Base-by-base conservation (phyloP, 1,140 invertebrate genomes). In the Drosophila prosaltans region DNA sequence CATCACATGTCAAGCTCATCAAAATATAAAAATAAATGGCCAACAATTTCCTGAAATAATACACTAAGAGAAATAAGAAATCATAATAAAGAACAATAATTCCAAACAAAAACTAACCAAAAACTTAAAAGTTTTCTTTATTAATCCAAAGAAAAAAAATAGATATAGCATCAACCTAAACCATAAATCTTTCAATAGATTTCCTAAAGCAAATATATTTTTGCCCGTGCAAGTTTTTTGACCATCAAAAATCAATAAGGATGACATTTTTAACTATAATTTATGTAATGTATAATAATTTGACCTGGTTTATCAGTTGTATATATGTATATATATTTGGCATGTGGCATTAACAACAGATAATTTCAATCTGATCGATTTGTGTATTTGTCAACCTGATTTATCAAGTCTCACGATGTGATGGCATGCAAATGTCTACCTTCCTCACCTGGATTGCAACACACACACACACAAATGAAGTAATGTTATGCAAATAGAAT, bases 401-500 rank as follows among this genome's bases (percentile, higher is more conserved):
- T 88, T 83, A 88, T 83, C 80, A 69, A 83, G 75, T 82, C 71
- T 86, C 70, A 78, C 74, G 82, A 65, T 74, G 83, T 89, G 83
- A 88, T 88, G 74, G 84, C 69, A 70, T 80, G 80, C 80, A 88
- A 89, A 80, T 80, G 70, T 65, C 57, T 72, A 67, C 68, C 70
- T 21, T 51, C 11, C 21, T 39, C 10, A 5, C 26, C 28, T 26
- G 21, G 2, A 26, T 51, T 26, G 45, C 45, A 51, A 39, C 32
- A 63, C 54, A 51, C 65, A 51, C 11, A 54, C 45, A 66, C 40
- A 73, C 58, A 78, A 43, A 60, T 39, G 36, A 36, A 30, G 77
- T 89, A 88, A 89, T 88, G 84, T 80, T 83, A 89, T 88, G 83
- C 84, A 83, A 88, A 88, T 89, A 88, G 80, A 54, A 74, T 86